Base-by-base conservation (phyloP, 2,888 invertebrate genomes). In the Proisotoma minuta region DNA sequence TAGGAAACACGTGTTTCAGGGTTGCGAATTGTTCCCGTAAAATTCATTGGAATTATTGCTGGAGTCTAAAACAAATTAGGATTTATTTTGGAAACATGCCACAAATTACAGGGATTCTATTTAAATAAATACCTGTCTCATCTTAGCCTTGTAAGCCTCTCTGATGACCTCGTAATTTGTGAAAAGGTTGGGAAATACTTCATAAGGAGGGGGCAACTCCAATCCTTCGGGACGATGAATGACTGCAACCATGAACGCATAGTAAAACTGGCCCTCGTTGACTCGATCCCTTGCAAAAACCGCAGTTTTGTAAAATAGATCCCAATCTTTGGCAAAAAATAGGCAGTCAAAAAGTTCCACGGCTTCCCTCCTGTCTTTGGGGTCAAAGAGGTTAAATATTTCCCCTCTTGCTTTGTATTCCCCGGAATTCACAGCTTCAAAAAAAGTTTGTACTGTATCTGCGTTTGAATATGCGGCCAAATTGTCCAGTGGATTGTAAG, bases 261-360 rank as follows among this genome's bases (percentile, higher is more conserved):
- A 75, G 26, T 74, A 71, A 65, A 75, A 76, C 51, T 74, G 73
- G 2, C 75, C 74, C 43, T 76, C 75, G 59, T 75, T 76, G 24
- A 73, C 66, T 3, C 57, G 48, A 29, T 74, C 72, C 10, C 76
- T 69, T 18, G 66, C 85, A 78, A 76, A 12, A 86, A 79, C 69
- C 69, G 75, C 74, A 43, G 71, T 70, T 28, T 65, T 62, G 58
- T 59, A 59, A 66, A 74, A 69, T 24, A 68, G 62, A 15, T 71
- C 69, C 64, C 67, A 70, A 62, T 72, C 71, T 12, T 66, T 62
- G 59, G 68, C 63, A 23, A 66, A 62, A 22, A 68, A 62, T 49
- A 74, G 66, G 27, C 64, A 63, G 34, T 74, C 69, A 54, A 72
- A 68, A 15, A 74, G 62, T 52, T 66, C 58, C 24, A 74, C 67